A percentile compares a stretch with the other conserved stretches of the same genome.
These are phyloP conservation scores for Numenius arquata DNA, from an alignment of 2,113 vertebrate species.

Conservation along the genomic window DNA sequence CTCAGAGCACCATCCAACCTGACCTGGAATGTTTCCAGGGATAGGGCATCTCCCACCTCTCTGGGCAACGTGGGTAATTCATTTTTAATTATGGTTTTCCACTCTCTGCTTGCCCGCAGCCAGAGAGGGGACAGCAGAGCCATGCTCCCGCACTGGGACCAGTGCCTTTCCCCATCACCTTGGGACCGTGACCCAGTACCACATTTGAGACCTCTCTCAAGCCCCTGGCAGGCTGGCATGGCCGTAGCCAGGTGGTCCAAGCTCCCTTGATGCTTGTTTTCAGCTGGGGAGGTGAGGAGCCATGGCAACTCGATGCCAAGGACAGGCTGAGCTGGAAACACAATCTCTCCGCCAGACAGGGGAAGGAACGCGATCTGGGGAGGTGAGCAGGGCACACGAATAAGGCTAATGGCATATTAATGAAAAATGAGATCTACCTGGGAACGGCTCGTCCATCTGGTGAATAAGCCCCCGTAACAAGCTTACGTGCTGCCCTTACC, in stretches of 20 bases:
- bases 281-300: not conserved
- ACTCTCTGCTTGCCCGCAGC: not conserved
- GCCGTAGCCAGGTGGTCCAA: rapidly evolving
- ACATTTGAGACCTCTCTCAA: rapidly evolving
- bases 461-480: constrained; percentile 40
- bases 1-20: not conserved
- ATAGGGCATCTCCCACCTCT: not conserved
- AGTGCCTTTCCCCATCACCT: not conserved
- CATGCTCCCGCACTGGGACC: not conserved
- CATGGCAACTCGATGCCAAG: not conserved
- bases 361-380: not conserved
- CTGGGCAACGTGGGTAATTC: not conserved
- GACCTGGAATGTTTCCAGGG: not conserved
- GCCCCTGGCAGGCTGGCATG: not conserved
- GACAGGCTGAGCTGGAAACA: constrained; percentile 9
- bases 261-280: not conserved
- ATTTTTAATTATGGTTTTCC: not conserved
- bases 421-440: constrained; percentile 46
- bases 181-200: not conserved
- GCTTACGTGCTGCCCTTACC: not conserved
- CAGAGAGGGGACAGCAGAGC: rapidly evolving
- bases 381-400: not conserved
- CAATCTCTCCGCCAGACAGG: not conserved
- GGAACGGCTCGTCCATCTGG: constrained; percentile 9
- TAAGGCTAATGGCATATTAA: constrained; percentile 41